Conservation (phyloP, 2,797 vertebrate species). For the Geotrypetes seraphini region DNA sequence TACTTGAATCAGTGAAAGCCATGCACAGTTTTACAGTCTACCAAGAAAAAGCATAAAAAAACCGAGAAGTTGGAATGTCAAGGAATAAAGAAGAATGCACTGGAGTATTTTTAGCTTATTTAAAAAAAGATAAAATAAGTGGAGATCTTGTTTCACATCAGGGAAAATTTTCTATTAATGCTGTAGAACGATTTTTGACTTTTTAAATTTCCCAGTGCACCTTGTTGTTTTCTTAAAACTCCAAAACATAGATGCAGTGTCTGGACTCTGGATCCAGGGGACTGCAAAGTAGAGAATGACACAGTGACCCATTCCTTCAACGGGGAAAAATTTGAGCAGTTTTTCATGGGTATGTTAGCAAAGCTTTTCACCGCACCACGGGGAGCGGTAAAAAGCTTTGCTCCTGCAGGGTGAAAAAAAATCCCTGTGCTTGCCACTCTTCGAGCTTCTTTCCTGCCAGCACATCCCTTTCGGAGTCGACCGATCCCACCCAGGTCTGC, state of each 20-base stretch:
- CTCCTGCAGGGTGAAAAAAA: too few relatives aligned
- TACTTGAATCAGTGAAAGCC: slow-evolving; percentile 51
- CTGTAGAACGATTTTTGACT: slow-evolving; percentile 35
- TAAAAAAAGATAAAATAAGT: slow-evolving; percentile 31
- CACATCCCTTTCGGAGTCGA: too few relatives aligned
- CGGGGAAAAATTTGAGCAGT: too few relatives aligned
- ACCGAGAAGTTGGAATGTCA: slow-evolving; percentile 44
- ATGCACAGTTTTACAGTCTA: slow-evolving; percentile 51
- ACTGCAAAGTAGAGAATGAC: too few relatives aligned
- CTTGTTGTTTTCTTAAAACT: slow-evolving; percentile 14
- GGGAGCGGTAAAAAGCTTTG: too few relatives aligned
- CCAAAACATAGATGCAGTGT: slow-evolving; percentile 18
- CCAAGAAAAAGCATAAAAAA: slow-evolving; percentile 29
- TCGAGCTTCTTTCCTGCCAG: too few relatives aligned
- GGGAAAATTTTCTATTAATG: slow-evolving; percentile 37
- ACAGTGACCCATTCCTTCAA: too few relatives aligned
- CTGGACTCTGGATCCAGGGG: slow-evolving; percentile 18
- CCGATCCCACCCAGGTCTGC: too few relatives aligned
- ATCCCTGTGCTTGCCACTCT: too few relatives aligned
- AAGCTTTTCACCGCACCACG: too few relatives aligned
- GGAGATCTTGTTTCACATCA: slow-evolving; percentile 37
- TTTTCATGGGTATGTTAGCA: too few relatives aligned
- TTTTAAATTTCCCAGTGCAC: slow-evolving; percentile 43
- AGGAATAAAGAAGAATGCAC: slow-evolving; percentile 29
- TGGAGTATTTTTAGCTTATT: slow-evolving; percentile 53